These are phyloP conservation scores for Chloebia gouldiae DNA, from an alignment of 2,113 vertebrate species.

Conservation along the genomic window DNA sequence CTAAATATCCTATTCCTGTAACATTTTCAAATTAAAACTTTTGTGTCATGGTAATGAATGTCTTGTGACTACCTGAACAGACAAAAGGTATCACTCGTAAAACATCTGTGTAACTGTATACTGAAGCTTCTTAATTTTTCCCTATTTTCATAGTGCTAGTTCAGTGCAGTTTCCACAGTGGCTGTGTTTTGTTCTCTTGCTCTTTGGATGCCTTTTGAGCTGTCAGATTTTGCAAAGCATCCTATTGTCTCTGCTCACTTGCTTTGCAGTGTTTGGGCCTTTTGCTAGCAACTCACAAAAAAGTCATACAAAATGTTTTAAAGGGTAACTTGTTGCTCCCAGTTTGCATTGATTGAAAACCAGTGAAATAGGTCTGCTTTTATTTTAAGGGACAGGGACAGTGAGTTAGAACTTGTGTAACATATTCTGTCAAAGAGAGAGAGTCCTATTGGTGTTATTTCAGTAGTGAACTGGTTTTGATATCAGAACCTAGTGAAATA, in stretches of 20 bases:
- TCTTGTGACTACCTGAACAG: background rate
- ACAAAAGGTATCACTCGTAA: background rate
- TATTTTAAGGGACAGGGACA: background rate
- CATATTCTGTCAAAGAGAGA: background rate
- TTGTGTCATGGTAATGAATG: background rate
- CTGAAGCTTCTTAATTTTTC: background rate
- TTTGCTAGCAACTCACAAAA: background rate
- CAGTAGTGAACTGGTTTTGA: background rate
- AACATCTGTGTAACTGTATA: background rate
- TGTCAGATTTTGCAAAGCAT: background rate
- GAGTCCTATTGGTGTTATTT: background rate
- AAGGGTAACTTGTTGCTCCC: background rate
- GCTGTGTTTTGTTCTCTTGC: background rate
- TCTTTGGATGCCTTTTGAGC: background rate
- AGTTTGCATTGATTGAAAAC: background rate
- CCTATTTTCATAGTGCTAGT: background rate
- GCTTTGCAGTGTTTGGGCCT: background rate
- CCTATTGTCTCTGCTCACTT: background rate
- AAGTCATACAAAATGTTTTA: background rate
- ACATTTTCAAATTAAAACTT: background rate
- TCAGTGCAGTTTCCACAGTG: background rate
- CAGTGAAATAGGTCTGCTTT: background rate
- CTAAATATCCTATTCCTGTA: background rate
- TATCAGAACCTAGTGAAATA: background rate
- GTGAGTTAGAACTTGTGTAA: background rate